phyloP scores from a whole-genome alignment of 1,140 invertebrate genomes.

The Sesamia nonagrioides region DNA sequence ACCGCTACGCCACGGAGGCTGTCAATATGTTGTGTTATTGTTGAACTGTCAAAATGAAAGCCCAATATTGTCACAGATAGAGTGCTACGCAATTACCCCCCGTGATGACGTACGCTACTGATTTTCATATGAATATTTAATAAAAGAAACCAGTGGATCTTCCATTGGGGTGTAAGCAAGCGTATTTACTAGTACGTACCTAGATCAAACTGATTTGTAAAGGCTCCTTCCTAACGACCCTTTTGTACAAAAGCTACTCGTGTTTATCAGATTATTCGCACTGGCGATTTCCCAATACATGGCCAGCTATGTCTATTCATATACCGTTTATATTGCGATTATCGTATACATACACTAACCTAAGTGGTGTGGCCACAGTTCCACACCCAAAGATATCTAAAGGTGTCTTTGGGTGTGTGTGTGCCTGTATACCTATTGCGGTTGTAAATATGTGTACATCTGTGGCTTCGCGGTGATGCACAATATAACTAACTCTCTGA shows the following conservation, averaged over 20 bases:
- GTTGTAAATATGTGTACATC: not conserved
- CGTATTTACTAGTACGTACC: not conserved
- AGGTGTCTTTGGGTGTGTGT: not conserved
- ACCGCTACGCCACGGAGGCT: too few relatives aligned
- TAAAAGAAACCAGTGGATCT: not conserved
- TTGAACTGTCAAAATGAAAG: too few relatives aligned
- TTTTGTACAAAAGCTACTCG: constrained; percentile 5
- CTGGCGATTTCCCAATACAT: not conserved
- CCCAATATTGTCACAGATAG: too few relatives aligned
- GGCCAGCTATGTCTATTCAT: not conserved
- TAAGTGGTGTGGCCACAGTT: not conserved
- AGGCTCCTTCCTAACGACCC: not conserved
- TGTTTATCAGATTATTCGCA: not conserved
- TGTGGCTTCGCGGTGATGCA: not conserved
- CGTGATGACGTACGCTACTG: too few relatives aligned
- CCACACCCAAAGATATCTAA: not conserved
- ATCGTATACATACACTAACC: not conserved
- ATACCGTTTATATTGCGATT: not conserved
- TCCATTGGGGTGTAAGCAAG: not conserved
- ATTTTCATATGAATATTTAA: not conserved
- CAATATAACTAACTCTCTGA: not conserved
- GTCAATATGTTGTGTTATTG: too few relatives aligned
- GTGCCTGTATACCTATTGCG: not conserved
- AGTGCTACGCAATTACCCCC: too few relatives aligned
- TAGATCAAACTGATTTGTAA: constrained; percentile 1